A percentile compares a stretch with the other conserved stretches of the same genome.
Evolutionary conservation across 2,888 invertebrate genomes (phyloP).

Genomic region (Drosophila pseudotalamancana): DNA sequence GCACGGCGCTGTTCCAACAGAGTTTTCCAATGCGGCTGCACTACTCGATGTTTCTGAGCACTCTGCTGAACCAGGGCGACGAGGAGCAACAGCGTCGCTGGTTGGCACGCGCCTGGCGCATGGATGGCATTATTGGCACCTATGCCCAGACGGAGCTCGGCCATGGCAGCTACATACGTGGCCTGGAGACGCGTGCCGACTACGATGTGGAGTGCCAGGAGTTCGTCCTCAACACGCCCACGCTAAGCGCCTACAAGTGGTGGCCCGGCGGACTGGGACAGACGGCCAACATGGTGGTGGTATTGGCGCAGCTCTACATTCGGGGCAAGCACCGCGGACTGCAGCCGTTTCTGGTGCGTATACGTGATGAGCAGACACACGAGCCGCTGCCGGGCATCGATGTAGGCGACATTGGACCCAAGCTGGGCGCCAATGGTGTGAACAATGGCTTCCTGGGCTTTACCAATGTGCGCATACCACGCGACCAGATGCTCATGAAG

Average conservation of each 20-base stretch:
- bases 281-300: slow-evolving; percentile 94
- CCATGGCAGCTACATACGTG: slow-evolving; percentile 95
- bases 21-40: slow-evolving; percentile 88
- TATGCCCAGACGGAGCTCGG: slow-evolving; percentile 99
- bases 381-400: slow-evolving; percentile 93
- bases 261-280: slow-evolving; percentile 99
- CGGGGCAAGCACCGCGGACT: slow-evolving; percentile 93
- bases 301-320: slow-evolving; percentile 95
- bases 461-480: slow-evolving; percentile 93
- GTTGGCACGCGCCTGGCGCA: slow-evolving; percentile 91
- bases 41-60: slow-evolving; percentile 96
- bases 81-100: slow-evolving; percentile 94
- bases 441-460: slow-evolving; percentile 97
- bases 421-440: slow-evolving; percentile 94
- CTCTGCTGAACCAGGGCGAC: slow-evolving; percentile 93
- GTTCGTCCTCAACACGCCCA: slow-evolving; percentile 94
- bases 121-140: slow-evolving; percentile 93
- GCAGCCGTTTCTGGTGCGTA: slow-evolving; percentile 96
- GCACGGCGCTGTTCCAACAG: slow-evolving; percentile 78
- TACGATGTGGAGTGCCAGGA: slow-evolving; percentile 92
- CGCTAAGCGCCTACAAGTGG: slow-evolving; percentile 95
- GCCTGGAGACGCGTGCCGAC: slow-evolving; percentile 95
- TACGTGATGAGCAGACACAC: slow-evolving; percentile 94
- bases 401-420: slow-evolving; percentile 97
- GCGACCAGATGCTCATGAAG: slow-evolving; percentile 96